Base-by-base conservation (phyloP, 1,140 invertebrate genomes). In the Himalopsyche phryganea region DNA sequence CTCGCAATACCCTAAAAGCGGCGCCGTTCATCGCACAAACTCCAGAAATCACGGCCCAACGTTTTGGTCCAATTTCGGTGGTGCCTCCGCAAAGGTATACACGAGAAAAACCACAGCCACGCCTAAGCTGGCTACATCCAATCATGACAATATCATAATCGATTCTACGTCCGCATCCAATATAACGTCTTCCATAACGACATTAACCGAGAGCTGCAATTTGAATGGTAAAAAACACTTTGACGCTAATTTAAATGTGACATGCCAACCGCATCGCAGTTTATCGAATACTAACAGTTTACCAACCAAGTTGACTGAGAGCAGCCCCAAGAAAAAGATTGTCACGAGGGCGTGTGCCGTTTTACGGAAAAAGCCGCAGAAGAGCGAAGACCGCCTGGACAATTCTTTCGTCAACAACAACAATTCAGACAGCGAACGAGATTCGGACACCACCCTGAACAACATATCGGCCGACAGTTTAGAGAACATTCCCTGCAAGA, bases 391-490 rank as follows among this genome's bases (percentile, higher is more conserved):
- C 14, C 55, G 52, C 14, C 40, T 77, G 1, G 75, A 76, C 28
- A 60, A 59, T n/a, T 62, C 69, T 0, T 28, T 28, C 9, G 23
- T 28, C 4, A 69, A 67, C 0, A 71, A 74, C 41, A 50, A 48
- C 1, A 64, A 64, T 48, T 64, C 58, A 6, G 58, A 64, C 40
- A 52, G 48, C 6, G 76, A 78, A 13, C 48, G 76, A 44, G 76
- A 75, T 44, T 77, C 75, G 11, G 77, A 74, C 13, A 75, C 75
- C 47, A 78, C 75, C 20, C 70, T 76, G 2, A 78, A 74, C 0
- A 76, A 76, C 56, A 73, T 78, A 60, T 76, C 75, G 0, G 70
- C 73, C 0, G 75, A 77, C 44, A 76, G 75, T 4, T 63, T 77
- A 2, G 75, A 78, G 20, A 60, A 60, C 19, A 69, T 73, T 0